Percentiles rank a stretch among this genome's conserved stretches.
Conservation (phyloP, 2,113 vertebrate species). For the Chloebia gouldiae region DNA sequence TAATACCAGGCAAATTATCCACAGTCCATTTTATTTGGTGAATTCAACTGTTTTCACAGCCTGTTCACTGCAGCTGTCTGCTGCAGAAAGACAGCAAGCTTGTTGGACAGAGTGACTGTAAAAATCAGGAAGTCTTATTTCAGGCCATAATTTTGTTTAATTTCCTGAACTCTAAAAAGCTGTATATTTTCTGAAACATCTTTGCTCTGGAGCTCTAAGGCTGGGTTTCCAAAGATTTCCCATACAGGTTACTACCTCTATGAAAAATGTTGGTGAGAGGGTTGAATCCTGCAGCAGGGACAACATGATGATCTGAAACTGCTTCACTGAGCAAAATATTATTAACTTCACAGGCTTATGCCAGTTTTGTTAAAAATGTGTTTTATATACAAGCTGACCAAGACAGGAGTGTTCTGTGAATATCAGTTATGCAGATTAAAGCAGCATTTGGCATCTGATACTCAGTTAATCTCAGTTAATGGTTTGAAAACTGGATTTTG, state of each 20-base stretch:
- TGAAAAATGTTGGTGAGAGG: not conserved
- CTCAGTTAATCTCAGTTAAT: not conserved
- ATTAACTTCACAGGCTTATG: not conserved
- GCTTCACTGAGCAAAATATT: not conserved
- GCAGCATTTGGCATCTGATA: not conserved
- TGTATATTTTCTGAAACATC: not conserved
- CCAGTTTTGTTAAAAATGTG: not conserved
- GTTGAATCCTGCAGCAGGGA: not conserved
- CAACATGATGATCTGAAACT: not conserved
- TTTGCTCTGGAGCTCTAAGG: not conserved
- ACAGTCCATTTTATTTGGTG: constrained; percentile 32
- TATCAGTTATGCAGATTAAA: not conserved
- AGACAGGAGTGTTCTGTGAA: not conserved
- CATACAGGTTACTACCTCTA: too few species aligned
- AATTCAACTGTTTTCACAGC: constrained; percentile 18
- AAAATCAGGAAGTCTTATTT: constrained; percentile 15
- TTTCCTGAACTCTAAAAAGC: not conserved
- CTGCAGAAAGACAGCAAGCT: constrained; percentile 4
- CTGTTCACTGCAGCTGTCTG: constrained; percentile 43
- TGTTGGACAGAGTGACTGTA: constrained; percentile 9
- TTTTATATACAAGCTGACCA: not conserved
- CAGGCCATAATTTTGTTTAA: not conserved
- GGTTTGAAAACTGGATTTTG: not conserved
- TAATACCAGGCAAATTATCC: constrained; percentile 25
- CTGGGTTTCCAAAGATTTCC: not conserved